A percentile compares a stretch with the other conserved stretches of the same genome.
phyloP scores from a whole-genome alignment of 92 coral and sea anemone species.

The Actinostola sp. region DNA sequence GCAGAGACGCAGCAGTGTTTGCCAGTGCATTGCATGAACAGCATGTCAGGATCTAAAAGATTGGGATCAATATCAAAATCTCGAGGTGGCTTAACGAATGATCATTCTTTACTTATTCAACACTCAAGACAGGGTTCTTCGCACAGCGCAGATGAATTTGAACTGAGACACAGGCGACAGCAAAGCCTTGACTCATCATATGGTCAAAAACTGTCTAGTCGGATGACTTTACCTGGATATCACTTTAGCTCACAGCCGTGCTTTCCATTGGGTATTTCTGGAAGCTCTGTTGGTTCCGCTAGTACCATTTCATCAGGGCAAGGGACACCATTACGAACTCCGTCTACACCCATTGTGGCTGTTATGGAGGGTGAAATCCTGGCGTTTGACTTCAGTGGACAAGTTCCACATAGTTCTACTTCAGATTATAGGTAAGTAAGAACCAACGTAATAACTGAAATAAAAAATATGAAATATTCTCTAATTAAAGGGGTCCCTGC shows the following conservation, averaged over 20 bases:
- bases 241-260: conserved; percentile 67
- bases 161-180: conserved; percentile 21
- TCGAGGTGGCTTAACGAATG: no score
- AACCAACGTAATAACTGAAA: neutral
- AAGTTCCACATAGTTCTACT: conserved; percentile 32
- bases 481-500: neutral
- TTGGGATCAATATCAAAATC: no score
- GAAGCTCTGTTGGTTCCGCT: conserved; percentile 69
- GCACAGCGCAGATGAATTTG: conserved; percentile 72
- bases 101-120: conserved; percentile 27
- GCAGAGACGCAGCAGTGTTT: conserved; percentile 78
- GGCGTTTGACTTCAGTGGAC: conserved; percentile 80
- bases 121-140: conserved; percentile 76
- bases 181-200: conserved; percentile 35
- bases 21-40: conserved; percentile 63
- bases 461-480: neutral
- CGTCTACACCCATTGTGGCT: conserved; percentile 89
- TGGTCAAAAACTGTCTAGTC: conserved; percentile 44
- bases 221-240: conserved; percentile 67
- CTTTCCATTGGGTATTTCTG: conserved; percentile 65
- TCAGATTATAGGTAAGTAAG: conserved; percentile 53
- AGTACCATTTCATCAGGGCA: conserved; percentile 93
- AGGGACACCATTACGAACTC: conserved; percentile 84
- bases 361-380: conserved; percentile 62
- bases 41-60: conserved; percentile 7